phyloP scores from a whole-genome alignment of 2,113 vertebrate genomes.

The Anser brachyrhynchus region DNA sequence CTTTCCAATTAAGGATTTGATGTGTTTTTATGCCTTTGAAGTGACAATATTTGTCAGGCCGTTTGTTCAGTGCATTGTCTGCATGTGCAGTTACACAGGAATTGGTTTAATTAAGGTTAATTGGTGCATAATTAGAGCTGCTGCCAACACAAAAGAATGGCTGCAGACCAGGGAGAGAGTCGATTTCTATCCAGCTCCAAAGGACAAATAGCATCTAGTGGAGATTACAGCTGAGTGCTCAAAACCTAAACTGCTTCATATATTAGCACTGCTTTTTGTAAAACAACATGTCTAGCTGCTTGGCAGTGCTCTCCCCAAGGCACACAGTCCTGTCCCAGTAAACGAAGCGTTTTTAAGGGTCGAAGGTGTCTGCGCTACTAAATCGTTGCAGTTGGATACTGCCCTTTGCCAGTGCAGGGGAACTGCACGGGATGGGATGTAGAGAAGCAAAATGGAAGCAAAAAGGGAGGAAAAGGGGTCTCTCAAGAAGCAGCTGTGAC shows the following conservation, averaged over 20 bases:
- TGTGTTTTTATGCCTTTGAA: conserved; percentile 67
- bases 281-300: neutral
- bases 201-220: conserved; percentile 27
- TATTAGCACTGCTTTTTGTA: neutral
- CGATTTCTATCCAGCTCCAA: conserved; percentile 20
- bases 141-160: conserved; percentile 60
- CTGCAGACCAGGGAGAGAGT: conserved; percentile 47
- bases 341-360: neutral
- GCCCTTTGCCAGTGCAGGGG: neutral
- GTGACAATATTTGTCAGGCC: conserved; percentile 75
- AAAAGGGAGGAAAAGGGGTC: neutral
- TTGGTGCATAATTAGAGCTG: conserved; percentile 70
- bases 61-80: conserved; percentile 74
- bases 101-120: conserved; percentile 80
- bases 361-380: neutral
- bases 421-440: neutral
- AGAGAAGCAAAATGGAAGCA: neutral
- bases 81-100: conserved; percentile 62
- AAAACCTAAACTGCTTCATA: neutral
- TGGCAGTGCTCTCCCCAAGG: neutral
- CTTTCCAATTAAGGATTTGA: conserved; percentile 66
- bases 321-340: neutral
- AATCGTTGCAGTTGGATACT: neutral
- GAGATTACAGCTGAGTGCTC: neutral
- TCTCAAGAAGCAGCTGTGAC: neutral